Evolutionary conservation across 2,113 vertebrate species (phyloP), one percentile per base, ranked within the genome.

Genomic region (Oxyruncus cristatus): DNA sequence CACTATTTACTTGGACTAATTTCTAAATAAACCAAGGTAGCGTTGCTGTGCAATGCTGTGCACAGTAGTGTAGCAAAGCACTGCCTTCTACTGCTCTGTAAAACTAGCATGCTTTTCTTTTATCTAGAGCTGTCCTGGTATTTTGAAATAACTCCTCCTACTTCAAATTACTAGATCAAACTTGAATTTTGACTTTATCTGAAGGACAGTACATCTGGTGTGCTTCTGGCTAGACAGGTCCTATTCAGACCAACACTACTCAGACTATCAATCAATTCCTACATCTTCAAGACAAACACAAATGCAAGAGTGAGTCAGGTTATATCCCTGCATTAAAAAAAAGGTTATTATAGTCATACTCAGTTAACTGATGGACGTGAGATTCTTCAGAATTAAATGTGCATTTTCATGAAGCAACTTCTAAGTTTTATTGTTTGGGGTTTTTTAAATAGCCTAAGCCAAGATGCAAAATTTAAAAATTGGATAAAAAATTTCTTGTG

Each of bases 101-200:
- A 71, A 33, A 27, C 8, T 30, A 42, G 62, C 0, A 0, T 18
- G 33, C 15, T 44, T 49, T 72, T 37, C 55, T 37, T 66, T 76
- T 59, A 39, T 14, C 65, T 39, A 35, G 23, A 72, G 32, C 11
- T 86, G 27, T 9, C 26, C 26, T 52, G 44, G 50, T 28, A 52
- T 52, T 52, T 52, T 52, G 50, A 52, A 52, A 52, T 52, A 52
- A 52, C 22, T 27, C 50, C 50, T 52, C 50, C 14, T 52, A 52
- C 50, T 52, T 52, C 50, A 16, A 52, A 28, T 26, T 52, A 68
- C 42, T 32, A 44, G 28, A 66, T 71, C 28, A 88, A 94, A 88
- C 55, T 83, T 67, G n/a, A 28, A 32, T 90, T 94, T 88, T 93
- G 42, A 93, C 72, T 96, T 94, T 53, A 96, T 89, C 74, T 86